Evolutionary conservation across 2,113 vertebrate species (phyloP).

Genomic region (Ivindomyrus marchei): DNA sequence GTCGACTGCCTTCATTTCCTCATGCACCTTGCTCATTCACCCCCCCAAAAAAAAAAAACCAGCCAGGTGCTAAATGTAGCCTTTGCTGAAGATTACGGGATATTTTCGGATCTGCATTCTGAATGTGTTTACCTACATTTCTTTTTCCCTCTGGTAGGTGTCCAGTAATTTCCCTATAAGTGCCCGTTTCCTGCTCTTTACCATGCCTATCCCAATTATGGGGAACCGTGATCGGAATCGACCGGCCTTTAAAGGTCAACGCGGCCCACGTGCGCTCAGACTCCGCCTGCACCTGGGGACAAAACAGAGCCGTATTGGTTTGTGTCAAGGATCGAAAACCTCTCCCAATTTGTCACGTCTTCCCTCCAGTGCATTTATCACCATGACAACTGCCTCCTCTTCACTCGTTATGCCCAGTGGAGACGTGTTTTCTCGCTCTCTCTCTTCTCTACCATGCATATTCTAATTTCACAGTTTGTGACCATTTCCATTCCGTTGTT

Average conservation of each 20-base stretch:
- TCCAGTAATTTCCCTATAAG: neutral
- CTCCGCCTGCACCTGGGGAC: constrained; percentile 19
- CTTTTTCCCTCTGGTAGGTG: neutral
- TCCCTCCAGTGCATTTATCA: constrained; percentile 45
- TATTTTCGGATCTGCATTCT: neutral
- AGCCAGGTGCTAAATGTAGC: neutral
- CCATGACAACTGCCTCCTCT: constrained; percentile 59
- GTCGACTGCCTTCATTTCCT: constrained; percentile 41
- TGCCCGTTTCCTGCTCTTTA: neutral
- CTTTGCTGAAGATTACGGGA: neutral
- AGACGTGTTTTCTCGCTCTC: constrained; percentile 32
- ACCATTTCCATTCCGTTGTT: constrained; percentile 63
- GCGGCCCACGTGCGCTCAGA: constrained; percentile 3
- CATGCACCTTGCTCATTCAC: constrained; percentile 25
- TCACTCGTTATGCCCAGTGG: constrained; percentile 48
- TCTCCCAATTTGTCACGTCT: constrained; percentile 1
- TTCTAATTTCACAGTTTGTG: constrained; percentile 66
- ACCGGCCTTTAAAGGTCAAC: neutral
- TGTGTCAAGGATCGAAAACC: constrained; percentile 37
- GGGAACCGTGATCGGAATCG: neutral
- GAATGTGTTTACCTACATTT: neutral
- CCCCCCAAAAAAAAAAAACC: neutral
- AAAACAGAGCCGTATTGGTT: constrained; percentile 29
- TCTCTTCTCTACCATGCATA: constrained; percentile 41
- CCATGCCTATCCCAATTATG: neutral